Base-by-base conservation (phyloP, 2,797 vertebrate species). In the Micromesistius poutassou region DNA sequence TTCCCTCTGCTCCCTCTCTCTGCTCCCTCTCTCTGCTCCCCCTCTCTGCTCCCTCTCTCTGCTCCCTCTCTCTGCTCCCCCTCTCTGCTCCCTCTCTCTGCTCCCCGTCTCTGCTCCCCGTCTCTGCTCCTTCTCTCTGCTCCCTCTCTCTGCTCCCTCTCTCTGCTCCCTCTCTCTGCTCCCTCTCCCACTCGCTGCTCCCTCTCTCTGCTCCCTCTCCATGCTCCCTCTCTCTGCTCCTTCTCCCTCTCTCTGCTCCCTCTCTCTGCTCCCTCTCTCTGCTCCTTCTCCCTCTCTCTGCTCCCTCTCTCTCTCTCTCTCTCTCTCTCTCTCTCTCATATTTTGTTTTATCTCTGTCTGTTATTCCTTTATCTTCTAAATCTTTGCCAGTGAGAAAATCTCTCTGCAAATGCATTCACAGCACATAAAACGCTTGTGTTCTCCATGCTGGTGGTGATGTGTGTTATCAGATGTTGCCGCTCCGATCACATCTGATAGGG, bases 321-420 rank as follows among this genome's bases (percentile, higher is more conserved):
- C 40, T 42, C 40, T 42, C 14, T 33, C 22, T 12, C n/a, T n/a
- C 14, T 75, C 30, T 74, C 38, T 33, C 25, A 31, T 82, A 38
- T 8, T 77, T 30, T 2, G 40, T 13, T 13, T 42, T 42, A 42
- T 42, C 40, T 42, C 10, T 14, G 13, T 42, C 40, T 42, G 40
- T 42, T 42, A 42, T 42, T 42, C 40, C 42, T 87, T 87, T 85
- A 89, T 90, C 88, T 80, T 35, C 79, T 1, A 72, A 76, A 85
- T 84, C 80, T 28, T 7, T 3, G 33, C 28, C 31, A 31, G 55
- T 68, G 19, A 0, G 42, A 46, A 50, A 68, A 22, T 73, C 82
- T 82, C 80, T 83, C 76, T 83, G 85, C 84, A 88, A 88, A 92
- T 91, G 5, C 84, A 90, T 90, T 91, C 83, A 82, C 74, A 84